Conservation (phyloP, 2,113 vertebrate species). For the Nycticebus coucang region DNA sequence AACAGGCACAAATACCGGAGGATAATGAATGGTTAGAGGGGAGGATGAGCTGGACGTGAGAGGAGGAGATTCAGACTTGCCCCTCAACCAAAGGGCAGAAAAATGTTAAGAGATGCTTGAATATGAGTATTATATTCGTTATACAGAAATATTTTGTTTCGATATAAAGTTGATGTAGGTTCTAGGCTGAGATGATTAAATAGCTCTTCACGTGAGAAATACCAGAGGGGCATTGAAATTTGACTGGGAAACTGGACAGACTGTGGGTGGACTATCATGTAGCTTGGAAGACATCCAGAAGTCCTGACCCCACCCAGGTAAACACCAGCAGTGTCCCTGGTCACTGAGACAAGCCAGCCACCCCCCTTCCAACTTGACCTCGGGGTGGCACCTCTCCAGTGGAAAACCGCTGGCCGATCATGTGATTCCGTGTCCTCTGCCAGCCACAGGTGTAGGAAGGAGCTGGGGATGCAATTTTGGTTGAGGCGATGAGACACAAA, state of each 20-base stretch:
- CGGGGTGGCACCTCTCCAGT: neutral
- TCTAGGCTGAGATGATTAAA: neutral
- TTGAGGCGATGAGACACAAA: rapidly evolving
- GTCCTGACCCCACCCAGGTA: neutral
- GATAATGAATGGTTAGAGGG: neutral
- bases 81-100: neutral
- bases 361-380: neutral
- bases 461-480: neutral
- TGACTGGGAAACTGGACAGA: neutral
- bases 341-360: neutral
- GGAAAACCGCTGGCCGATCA: neutral
- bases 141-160: neutral
- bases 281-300: neutral
- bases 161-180: neutral
- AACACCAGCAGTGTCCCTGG: neutral
- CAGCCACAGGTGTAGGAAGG: neutral
- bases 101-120: neutral
- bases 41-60: neutral
- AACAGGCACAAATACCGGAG: neutral
- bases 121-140: neutral
- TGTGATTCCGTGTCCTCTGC: neutral
- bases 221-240: neutral
- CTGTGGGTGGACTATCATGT: neutral
- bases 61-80: neutral
- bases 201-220: rapidly evolving